Conservation (phyloP, 2,797 vertebrate genomes). For the Epinephelus awoara region DNA sequence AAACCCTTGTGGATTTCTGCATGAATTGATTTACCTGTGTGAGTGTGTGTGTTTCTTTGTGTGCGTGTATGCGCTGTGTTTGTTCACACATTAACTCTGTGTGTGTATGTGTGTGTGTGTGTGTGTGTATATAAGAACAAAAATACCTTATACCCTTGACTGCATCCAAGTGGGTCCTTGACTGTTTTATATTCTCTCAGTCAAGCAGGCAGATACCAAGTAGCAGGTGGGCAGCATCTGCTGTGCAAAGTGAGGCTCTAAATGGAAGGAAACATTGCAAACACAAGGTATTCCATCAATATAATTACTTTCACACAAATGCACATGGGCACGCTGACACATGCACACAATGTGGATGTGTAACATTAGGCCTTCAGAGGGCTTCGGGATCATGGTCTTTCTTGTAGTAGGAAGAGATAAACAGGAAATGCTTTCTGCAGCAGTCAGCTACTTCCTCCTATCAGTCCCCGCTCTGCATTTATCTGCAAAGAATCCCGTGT, state of each 20-base stretch:
- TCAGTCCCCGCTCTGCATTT: slow-evolving; percentile 47
- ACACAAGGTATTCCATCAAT: slow-evolving; percentile 66
- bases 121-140: slow-evolving; percentile 15
- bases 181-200: slow-evolving; percentile 63
- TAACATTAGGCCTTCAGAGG: slow-evolving; percentile 50
- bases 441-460: slow-evolving; percentile 57
- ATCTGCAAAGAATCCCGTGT: slow-evolving; percentile 69
- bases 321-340: slow-evolving; percentile 21
- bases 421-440: slow-evolving; percentile 60
- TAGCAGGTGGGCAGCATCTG: slow-evolving; percentile 71
- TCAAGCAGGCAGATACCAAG: slow-evolving; percentile 54
- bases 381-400: slow-evolving; percentile 52
- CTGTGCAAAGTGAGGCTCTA: slow-evolving; percentile 52
- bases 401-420: slow-evolving; percentile 62
- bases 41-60: slow-evolving; percentile 18
- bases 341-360: slow-evolving; percentile 39
- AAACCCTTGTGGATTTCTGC: slow-evolving; percentile 65
- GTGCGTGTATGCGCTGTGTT: slow-evolving; percentile 7
- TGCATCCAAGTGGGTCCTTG: slow-evolving; percentile 47
- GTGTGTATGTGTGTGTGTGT: slow-evolving; percentile 4
- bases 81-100: neutral
- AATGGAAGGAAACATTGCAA: slow-evolving; percentile 56
- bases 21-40: slow-evolving; percentile 56
- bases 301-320: slow-evolving; percentile 61
- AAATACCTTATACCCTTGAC: slow-evolving; percentile 55